Evolutionary conservation across 2,888 invertebrate genomes (phyloP), one percentile per base, ranked within the genome.

Genomic region (Prosopocoilus inquinatus): DNA sequence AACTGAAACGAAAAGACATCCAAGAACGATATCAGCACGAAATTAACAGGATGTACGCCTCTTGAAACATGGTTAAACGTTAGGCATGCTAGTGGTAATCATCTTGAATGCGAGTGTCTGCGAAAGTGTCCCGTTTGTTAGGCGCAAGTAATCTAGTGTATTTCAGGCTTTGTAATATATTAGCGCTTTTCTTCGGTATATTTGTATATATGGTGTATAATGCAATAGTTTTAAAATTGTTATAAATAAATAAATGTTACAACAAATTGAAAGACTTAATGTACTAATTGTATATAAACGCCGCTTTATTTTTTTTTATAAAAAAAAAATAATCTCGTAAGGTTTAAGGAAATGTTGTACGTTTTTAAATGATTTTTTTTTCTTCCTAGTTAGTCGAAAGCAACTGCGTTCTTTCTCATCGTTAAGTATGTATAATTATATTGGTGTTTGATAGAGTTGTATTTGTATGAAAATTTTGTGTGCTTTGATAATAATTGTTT

Each of bases 1-100:
- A 99, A 81, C 83, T 98, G 75, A 97, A 96, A 79, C 84, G 98
- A 71, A 96, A 94, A 84, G 93, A 93, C 77, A 96, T 98, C 68
- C 94, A 96, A 79, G 91, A 94, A 64, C 85, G 89, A 67, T 98
- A 96, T 82, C 89, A 93, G 78, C 87, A 89, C 65, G 94, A 94
- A 79, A 94, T 97, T 71, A 91, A 91, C 75, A 84, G 90, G 67
- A 94, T 97, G 92, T 97, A 97, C 79, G 90, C 91, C 58, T 92
- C 91, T 83, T 92, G 91, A 91, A 82, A 81, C 50, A 57, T n/a
- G 57, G 57, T 53, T 45, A n/a, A 36, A 16, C 5, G 28, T 39
- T 45, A 33, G 33, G 12, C 51, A 13, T 20, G 45, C 33, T 35
- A 45, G 44, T 34, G 51, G 36, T 32, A 51, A 46, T 28, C 38